Percentiles rank a stretch among this genome's conserved stretches.
phyloP scores from a whole-genome alignment of 2,888 invertebrate genomes.

The Auanema freiburgensis region DNA sequence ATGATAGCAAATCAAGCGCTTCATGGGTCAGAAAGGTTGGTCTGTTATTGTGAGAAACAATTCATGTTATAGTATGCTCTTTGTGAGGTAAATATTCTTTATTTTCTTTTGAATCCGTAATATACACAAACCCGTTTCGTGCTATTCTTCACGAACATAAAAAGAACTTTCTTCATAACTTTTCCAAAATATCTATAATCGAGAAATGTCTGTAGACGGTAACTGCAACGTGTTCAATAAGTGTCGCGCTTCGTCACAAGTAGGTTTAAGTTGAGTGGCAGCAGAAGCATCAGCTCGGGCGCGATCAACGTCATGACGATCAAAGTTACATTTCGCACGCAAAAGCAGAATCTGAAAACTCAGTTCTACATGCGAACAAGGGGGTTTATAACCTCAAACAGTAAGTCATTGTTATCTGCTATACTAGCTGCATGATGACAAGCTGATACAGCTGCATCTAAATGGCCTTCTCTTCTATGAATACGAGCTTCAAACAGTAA shows the following conservation, averaged over 20 bases:
- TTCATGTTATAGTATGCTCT: too few relatives aligned
- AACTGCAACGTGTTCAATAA: constrained; percentile 17
- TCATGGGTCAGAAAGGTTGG: too few relatives aligned
- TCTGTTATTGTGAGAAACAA: too few relatives aligned
- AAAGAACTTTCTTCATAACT: too few relatives aligned
- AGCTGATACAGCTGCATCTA: constrained; percentile 12
- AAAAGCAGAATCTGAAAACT: constrained; percentile 16
- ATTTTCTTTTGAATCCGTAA: too few relatives aligned
- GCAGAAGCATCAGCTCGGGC: constrained; percentile 19
- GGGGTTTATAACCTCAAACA: constrained; percentile 9
- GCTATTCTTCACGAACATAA: too few relatives aligned
- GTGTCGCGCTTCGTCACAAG: constrained; percentile 21
- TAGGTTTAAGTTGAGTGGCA: constrained; percentile 15
- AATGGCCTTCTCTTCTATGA: constrained; percentile 13
- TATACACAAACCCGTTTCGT: too few relatives aligned
- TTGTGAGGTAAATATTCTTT: too few relatives aligned
- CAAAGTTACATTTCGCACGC: constrained; percentile 22
- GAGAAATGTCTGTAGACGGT: constrained; percentile 17
- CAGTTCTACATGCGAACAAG: background rate
- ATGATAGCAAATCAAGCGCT: too few relatives aligned
- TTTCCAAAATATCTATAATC: too few relatives aligned
- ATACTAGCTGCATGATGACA: constrained; percentile 15
- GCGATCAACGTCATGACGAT: constrained; percentile 23
- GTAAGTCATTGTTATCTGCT: constrained; percentile 9
- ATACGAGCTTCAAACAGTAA: constrained; percentile 13